Conservation (phyloP, 2,113 vertebrate species). For the Poeciliopsis turrubarensis region DNA sequence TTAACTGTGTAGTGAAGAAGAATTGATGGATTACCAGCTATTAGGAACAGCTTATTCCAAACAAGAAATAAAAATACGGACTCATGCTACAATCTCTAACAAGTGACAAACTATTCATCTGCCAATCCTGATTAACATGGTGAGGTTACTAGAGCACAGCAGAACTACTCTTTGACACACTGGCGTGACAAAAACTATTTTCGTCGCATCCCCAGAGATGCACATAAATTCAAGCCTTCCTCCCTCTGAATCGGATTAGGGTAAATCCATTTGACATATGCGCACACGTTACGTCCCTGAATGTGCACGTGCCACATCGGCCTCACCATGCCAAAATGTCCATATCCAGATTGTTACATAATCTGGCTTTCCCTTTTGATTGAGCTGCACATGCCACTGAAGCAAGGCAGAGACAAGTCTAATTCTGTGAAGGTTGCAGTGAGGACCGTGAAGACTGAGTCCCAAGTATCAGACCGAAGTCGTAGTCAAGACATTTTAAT, state of each 20-base stretch:
- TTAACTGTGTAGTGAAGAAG: too few species aligned
- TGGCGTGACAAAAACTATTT: constrained; percentile 13
- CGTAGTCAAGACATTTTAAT: not conserved
- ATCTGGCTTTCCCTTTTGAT: constrained; percentile 43
- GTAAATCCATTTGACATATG: constrained; percentile 43
- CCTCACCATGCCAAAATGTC: constrained; percentile 39
- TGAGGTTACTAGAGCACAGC: constrained; percentile 1
- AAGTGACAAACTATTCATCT: not conserved
- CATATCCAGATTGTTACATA: constrained; percentile 51
- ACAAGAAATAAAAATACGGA: constrained; percentile 2
- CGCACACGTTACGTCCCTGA: constrained; percentile 11
- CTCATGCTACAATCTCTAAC: constrained; percentile 18
- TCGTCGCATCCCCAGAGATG: constrained; percentile 30
- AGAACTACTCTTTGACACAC: not conserved
- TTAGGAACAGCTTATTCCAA: constrained; percentile 24
- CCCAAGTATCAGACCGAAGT: not conserved
- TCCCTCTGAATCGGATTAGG: constrained; percentile 48
- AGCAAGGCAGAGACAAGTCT: constrained; percentile 20
- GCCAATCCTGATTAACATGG: not conserved
- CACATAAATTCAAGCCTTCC: constrained; percentile 34
- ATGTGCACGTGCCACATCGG: constrained; percentile 35
- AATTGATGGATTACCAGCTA: not conserved
- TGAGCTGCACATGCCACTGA: constrained; percentile 26
- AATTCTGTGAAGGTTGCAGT: constrained; percentile 36
- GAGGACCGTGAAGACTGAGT: not conserved